phyloP scores from a whole-genome alignment of 1,140 invertebrate species.

The Thereuonema tuberculata region DNA sequence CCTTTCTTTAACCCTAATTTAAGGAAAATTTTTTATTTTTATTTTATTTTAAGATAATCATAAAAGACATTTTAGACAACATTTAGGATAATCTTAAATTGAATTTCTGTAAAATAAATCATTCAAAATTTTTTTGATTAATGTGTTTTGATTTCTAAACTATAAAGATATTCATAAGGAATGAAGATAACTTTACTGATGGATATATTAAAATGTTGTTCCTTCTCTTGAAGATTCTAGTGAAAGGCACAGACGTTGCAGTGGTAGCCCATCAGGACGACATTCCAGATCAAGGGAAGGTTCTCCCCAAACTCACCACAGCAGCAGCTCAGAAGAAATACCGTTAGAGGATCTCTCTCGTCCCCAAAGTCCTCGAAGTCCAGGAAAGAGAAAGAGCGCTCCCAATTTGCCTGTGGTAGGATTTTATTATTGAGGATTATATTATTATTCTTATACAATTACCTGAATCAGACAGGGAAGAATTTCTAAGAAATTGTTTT shows the following conservation, averaged over 20 bases:
- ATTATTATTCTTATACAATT: neutral
- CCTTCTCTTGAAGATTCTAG: conserved; percentile 16
- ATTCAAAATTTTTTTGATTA: neutral
- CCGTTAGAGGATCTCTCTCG: conserved; percentile 58
- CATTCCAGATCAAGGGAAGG: conserved; percentile 45
- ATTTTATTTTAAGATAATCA: too few species aligned
- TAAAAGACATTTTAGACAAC: neutral
- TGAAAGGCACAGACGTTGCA: conserved; percentile 23
- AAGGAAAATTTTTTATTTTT: too few species aligned
- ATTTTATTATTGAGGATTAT: neutral
- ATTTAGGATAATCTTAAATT: neutral
- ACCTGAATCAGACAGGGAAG: neutral
- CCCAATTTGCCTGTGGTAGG: conserved; percentile 15
- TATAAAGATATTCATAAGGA: neutral
- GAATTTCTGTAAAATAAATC: neutral
- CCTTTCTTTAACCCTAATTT: too few species aligned
- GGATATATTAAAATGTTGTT: neutral
- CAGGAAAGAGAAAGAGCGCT: conserved; percentile 14
- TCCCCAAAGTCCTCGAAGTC: conserved; percentile 19
- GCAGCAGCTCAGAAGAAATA: conserved; percentile 59
- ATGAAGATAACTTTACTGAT: neutral
- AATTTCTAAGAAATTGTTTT: neutral
- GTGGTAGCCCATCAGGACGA: conserved; percentile 17
- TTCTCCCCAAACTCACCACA: conserved; percentile 54
- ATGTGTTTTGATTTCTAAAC: neutral